These are phyloP conservation scores for Lepus americanus DNA, from an alignment of 2,113 vertebrate genomes.

Conservation along the genomic window DNA sequence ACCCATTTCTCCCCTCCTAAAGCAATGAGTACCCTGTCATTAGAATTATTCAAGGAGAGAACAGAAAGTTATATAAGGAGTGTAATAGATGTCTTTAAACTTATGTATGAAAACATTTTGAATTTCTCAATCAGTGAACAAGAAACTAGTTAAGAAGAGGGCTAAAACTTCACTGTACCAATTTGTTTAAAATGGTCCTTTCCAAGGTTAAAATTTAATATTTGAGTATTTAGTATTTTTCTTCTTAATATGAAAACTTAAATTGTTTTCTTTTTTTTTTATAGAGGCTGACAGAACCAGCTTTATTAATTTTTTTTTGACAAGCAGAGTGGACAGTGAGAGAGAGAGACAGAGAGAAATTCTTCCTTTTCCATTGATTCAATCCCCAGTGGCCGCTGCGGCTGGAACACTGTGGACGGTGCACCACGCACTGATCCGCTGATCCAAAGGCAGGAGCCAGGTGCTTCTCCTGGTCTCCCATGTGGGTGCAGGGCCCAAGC, in stretches of 20 bases:
- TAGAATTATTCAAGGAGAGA: not conserved
- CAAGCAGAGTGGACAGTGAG: no score
- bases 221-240: not conserved
- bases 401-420: no score
- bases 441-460: no score
- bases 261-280: not conserved
- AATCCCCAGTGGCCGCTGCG: no score
- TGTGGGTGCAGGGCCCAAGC: no score
- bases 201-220: not conserved
- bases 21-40: not conserved
- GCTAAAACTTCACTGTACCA: not conserved
- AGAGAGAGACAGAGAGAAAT: no score
- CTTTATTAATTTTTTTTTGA: no score
- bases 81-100: not conserved
- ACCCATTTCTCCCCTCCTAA: not conserved
- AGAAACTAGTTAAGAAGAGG: not conserved
- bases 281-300: no score
- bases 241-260: constrained; percentile 1
- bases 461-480: no score
- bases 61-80: not conserved
- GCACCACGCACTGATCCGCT: no score
- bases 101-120: not conserved
- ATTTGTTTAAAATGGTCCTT: not conserved
- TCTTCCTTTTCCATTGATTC: no score
- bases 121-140: not conserved